Base-by-base conservation (phyloP, 1,140 invertebrate species). In the Neuroterus valhalla region DNA sequence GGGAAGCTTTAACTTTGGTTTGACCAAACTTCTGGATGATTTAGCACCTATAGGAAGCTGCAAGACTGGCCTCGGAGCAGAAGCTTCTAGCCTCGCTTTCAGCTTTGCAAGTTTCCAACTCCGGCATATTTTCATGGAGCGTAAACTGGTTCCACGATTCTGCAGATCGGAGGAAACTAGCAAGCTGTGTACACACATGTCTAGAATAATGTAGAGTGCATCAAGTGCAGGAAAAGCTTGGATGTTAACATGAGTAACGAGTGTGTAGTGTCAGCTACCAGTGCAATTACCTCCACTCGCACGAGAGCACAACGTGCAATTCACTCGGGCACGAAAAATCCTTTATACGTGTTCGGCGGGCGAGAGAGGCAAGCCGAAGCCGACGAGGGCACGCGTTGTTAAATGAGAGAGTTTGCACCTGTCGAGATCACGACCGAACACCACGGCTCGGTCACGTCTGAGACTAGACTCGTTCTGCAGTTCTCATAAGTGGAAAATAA, bases 401-500 rank as follows among this genome's bases (percentile, higher is more conserved):
- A 70, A 77, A 80, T 72, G 68, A 72, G 76, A 31, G 71, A 76
- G 77, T 82, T 81, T 82, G 81, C 86, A 88, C 85, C 83, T 87
- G 85, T 83, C 82, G 76, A 78, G 81, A 80, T 81, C 81, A 74
- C 78, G 68, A 79, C 52, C 77, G 68, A 76, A 79, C 77, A 80
- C 74, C 66, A 66, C 76, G 72, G 77, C 73, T 81, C 73, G 79
- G 82, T 86, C 84, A 84, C 82, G 85, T 86, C 78, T 48, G 76
- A 69, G 74, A 77, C 74, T 79, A 76, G 79, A 82, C 76, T 78
- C 72, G 55, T 78, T 78, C 74, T 70, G 81, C 74, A 80, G 66
- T 76, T 78, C 74, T 81, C 78, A 78, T 86, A 86, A 88, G 85
- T 87, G 82, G 82, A 82, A 86, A 87, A 86, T 87, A 85, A 87